Evolutionary conservation across 2,113 vertebrate genomes (phyloP), one percentile per base, ranked within the genome.

Genomic region (Falco punctatus): DNA sequence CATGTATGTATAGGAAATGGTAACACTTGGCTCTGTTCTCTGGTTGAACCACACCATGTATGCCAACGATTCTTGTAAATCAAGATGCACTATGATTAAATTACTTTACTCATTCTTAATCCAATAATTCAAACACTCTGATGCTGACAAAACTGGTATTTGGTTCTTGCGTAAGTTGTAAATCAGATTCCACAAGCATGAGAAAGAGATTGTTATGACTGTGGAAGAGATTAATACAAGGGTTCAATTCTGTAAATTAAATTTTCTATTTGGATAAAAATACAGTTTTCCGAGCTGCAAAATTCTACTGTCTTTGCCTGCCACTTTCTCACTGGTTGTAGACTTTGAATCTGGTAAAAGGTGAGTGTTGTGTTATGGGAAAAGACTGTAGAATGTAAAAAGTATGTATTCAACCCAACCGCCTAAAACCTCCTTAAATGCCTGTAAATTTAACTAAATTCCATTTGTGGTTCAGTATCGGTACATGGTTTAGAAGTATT

Each of bases 31-130:
- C 52, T 89, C 15, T 55, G 26, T 58, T 95, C 28, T 85, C n/a
- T 92, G 24, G 28, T 57, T 90, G 61, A 74, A 44, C 71, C 23
- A 40, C 51, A 35, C 10, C 15, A 40, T 9, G 1, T 67, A 27
- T 71, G 32, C 62, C 32, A 54, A 62, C 24, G 28, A 83, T 90
- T 82, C 71, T 74, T 92, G 82, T 83, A 90, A 88, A 77, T 73
- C 11, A 65, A 80, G 75, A 73, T 92, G 44, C 13, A 21, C n/a
- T 75, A 6, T 82, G 71, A 88, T 90, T 82, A 73, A 94, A 93
- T 92, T 81, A 73, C 57, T 90, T 75, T 49, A 81, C 30, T 93
- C 72, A 59, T 65, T 94, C 52, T 88, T 92, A 91, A 92, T 85
- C 40, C 26, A 94, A 13, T 93, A 90, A 61, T 22, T 82, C 54